Conservation (phyloP, 2,888 invertebrate species). For the Eupeodes latifasciatus region DNA sequence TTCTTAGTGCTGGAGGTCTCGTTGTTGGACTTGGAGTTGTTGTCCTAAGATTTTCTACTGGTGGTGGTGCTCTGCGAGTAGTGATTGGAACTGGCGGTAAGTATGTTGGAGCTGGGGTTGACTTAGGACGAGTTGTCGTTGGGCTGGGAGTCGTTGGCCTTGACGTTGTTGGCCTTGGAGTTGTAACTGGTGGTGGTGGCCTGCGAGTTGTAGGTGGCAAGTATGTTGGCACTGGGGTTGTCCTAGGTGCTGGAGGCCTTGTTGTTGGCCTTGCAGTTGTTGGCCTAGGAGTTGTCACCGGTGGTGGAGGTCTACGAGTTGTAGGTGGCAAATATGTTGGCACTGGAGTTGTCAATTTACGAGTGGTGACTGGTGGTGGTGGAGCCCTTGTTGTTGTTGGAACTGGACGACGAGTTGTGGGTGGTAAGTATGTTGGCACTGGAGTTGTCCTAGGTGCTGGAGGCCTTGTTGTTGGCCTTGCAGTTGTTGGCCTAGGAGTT, state of each 20-base stretch:
- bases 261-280: conserved; percentile 46
- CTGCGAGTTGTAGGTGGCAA: conserved; percentile 3
- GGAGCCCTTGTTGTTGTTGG: conserved; percentile 74
- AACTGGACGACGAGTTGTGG: conserved; percentile 77
- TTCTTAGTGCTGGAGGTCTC: conserved; percentile 8
- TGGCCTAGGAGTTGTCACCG: conserved; percentile 34
- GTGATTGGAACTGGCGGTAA: conserved; percentile 55
- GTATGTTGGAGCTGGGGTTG: conserved; percentile 12
- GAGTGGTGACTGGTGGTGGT: conserved; percentile 26
- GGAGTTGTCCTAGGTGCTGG: conserved; percentile 46
- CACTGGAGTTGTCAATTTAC: not conserved
- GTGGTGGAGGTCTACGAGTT: not conserved
- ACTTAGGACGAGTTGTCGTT: conserved; percentile 76
- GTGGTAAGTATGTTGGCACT: conserved; percentile 61
- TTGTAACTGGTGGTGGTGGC: conserved; percentile 21
- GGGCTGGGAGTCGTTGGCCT: conserved; percentile 48
- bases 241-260: conserved; percentile 14
- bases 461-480: conserved; percentile 22
- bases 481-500: conserved; percentile 16
- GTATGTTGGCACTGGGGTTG: no score
- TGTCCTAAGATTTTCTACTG: conserved; percentile 58
- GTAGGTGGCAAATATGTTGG: conserved; percentile 10
- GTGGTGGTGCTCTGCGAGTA: conserved; percentile 73
- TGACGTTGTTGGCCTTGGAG: conserved; percentile 49
- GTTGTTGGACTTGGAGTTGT: conserved; percentile 64